Evolutionary conservation across 2,113 vertebrate genomes (phyloP), one percentile per base, ranked within the genome.

Genomic region (Prunella fulvescens): DNA sequence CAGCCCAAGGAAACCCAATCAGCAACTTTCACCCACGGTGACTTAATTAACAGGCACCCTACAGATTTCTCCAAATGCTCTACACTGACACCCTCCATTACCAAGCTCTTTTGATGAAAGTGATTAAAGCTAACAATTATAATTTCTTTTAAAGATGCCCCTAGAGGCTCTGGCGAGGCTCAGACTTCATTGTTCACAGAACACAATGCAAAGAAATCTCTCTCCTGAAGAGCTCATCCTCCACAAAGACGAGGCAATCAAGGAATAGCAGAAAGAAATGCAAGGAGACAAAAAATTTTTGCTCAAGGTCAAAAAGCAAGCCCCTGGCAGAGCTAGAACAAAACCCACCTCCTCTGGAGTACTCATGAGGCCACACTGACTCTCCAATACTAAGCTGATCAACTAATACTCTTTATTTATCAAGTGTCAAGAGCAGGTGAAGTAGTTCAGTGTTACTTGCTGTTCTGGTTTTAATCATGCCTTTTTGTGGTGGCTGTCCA

Each of bases 121-220:
- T 71, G 89, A 95, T 95, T 94, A 95, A 92, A 95, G 74, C 62
- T 90, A 95, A 85, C 53, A 85, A 93, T 93, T 95, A 87, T 58
- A 81, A 95, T 87, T 91, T 88, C 54, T 82, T 76, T 90, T 53
- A 81, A 65, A 90, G 81, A 87, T 62, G 87, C 31, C 91, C 66
- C 93, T 77, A 76, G 89, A 92, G 93, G 83, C 44, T 62, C 67
- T 1, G 0, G 53, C 25, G 33, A 84, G 89, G 77, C 65, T 92
- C 87, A 95, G 66, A 58, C 87, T 95, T 76, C 66, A 86, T 58
- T 88, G 87, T 93, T 91, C 79, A 65, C 42, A 45, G 48, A 92
- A 71, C 44, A 96, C 44, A 89, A 84, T 37, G 72, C 83, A 70
- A 88, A 83, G 67, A 83, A 86, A 84, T 64, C 79, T 47, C 92